Base-by-base conservation (phyloP, 1,140 invertebrate species). In the Andrena cerasifolii region DNA sequence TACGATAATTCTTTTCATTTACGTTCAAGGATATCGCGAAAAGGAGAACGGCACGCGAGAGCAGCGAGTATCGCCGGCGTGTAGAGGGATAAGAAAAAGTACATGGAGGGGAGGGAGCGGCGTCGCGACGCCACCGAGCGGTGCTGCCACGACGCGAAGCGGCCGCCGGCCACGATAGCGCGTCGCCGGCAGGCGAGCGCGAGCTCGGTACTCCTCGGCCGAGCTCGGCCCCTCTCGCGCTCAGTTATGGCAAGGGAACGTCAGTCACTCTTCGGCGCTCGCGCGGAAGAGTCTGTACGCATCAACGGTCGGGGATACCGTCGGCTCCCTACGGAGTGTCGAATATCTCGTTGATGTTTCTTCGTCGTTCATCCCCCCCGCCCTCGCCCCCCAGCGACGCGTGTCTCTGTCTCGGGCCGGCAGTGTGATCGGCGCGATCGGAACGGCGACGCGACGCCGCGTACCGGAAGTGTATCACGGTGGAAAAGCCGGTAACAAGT, bases 211-310 rank as follows among this genome's bases (percentile, higher is more conserved):
- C 21, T 12, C 2, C 43, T 90, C 89, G 88, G 81, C 18, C 62
- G 80, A 7, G 8, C 36, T 91, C 90, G 90, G 89, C 16, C 53
- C 40, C 28, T 51, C 71, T 80, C 85, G 84, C 78, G 71, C 59
- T 56, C 80, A 68, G 68, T 72, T 66, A 78, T 67, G 72, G 78
- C 72, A 59, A 82, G 70, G 76, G 86, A 88, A 88, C 90, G 89
- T 90, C 90, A 91, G 91, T 92, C 89, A 90, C 91, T 92, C 90
- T 90, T 90, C 88, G 88, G 90, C 89, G 85, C 80, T 90, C 90
- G 91, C 89, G 89, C 88, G 85, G 90, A 88, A 86, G 88, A 87
- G 91, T 88, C 82, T 84, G 87, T 79, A 85, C 78, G 68, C 75
- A 82, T 83, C 54, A 67, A 24, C 68, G 76, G 65, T 78, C 71